Evolutionary conservation across 2,888 invertebrate genomes (phyloP).

Genomic region (Drosophila anomelani): DNA sequence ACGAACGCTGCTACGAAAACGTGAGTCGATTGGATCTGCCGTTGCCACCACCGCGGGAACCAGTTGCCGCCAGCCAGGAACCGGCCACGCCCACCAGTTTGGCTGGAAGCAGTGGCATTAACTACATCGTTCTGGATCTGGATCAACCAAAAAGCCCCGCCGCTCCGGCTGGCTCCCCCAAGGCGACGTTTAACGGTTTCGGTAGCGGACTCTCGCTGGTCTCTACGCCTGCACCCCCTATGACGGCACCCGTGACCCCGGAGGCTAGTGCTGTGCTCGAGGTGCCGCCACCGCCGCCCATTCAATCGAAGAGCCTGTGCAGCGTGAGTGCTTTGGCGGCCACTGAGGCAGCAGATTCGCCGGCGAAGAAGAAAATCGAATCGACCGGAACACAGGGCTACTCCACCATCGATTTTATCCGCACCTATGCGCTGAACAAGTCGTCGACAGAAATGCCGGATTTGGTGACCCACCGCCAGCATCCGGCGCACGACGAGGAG

Average conservation of each 20-base stretch:
- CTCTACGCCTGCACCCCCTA: neutral
- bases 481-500: constrained; percentile 89
- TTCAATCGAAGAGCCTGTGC: constrained; percentile 44
- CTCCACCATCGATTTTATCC: constrained; percentile 94
- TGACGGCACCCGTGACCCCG: constrained; percentile 46
- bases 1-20: constrained; percentile 82
- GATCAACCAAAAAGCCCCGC: constrained; percentile 80
- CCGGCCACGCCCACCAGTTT: constrained; percentile 70
- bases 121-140: constrained; percentile 84
- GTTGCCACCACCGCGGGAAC: constrained; percentile 58
- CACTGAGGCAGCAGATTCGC: constrained; percentile 29
- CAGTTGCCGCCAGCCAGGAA: constrained; percentile 32
- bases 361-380: constrained; percentile 30
- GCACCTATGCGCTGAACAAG: constrained; percentile 94
- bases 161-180: constrained; percentile 49
- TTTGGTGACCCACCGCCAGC: constrained; percentile 75
- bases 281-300: constrained; percentile 5
- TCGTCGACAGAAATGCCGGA: constrained; percentile 84
- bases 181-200: constrained; percentile 19
- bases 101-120: constrained; percentile 68
- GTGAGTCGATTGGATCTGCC: constrained; percentile 78
- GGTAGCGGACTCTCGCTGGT: constrained; percentile 31
- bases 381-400: constrained; percentile 69
- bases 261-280: constrained; percentile 33
- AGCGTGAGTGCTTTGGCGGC: constrained; percentile 21